A percentile compares a stretch with the other conserved stretches of the same genome.
phyloP scores from a whole-genome alignment of 2,113 vertebrate genomes.

The Eclectus roratus region DNA sequence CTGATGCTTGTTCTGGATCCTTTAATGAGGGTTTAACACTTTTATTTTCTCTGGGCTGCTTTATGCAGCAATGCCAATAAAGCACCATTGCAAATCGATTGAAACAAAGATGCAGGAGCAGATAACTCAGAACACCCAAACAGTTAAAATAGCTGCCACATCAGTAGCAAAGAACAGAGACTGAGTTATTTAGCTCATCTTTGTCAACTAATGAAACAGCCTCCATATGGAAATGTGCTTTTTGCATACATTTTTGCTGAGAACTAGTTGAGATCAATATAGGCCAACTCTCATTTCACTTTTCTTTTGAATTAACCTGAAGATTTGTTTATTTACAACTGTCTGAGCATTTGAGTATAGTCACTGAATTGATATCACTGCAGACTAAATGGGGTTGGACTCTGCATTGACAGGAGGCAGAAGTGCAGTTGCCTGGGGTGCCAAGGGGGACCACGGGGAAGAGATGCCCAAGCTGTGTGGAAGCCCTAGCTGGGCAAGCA shows the following conservation, averaged over 20 bases:
- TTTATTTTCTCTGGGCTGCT: background rate
- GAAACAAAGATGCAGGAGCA: constrained; percentile 53
- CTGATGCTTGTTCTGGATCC: background rate
- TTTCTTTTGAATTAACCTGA: background rate
- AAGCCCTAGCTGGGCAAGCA: background rate
- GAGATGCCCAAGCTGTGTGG: background rate
- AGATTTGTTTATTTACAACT: constrained; percentile 27
- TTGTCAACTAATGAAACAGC: constrained; percentile 7
- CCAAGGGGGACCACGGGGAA: accelerated
- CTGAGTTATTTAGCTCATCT: constrained; percentile 17
- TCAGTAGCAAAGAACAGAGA: background rate
- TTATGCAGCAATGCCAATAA: constrained; percentile 43
- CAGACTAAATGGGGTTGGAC: background rate
- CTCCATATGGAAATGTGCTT: constrained; percentile 28
- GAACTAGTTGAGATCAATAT: background rate
- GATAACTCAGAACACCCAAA: constrained; percentile 39
- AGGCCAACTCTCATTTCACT: background rate
- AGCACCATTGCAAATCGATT: constrained; percentile 32
- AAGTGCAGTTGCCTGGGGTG: background rate
- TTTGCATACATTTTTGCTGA: background rate
- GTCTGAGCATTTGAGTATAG: background rate
- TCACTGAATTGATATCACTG: background rate
- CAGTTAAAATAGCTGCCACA: constrained; percentile 39
- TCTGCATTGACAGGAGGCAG: background rate
- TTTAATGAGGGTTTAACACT: background rate